Conservation (phyloP, 2,888 invertebrate genomes). For the Cylindroiulus punctatus region DNA sequence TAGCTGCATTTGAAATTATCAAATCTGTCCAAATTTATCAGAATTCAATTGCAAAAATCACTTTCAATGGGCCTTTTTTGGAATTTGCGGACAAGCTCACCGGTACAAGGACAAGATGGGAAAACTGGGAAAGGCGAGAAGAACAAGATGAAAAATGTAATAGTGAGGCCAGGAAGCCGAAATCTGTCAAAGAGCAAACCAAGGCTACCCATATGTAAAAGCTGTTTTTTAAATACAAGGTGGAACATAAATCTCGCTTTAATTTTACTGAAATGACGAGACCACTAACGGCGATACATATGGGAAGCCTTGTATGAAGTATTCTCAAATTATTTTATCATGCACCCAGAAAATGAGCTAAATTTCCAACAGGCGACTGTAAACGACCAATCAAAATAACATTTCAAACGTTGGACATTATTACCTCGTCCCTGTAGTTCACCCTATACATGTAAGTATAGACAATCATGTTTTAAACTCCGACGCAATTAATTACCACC, state of each 20-base stretch:
- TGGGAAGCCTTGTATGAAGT: not conserved
- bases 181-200: not conserved
- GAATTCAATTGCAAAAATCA: too few relatives aligned
- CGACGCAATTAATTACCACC: too few relatives aligned
- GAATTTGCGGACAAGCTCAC: conserved; percentile 2
- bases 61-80: too few relatives aligned
- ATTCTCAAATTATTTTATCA: not conserved
- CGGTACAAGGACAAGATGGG: not conserved
- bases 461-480: too few relatives aligned
- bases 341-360: not conserved
- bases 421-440: too few relatives aligned
- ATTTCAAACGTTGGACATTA: too few relatives aligned
- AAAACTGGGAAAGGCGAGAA: not conserved
- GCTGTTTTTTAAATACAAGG: not conserved
- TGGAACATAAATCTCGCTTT: not conserved
- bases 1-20: too few relatives aligned
- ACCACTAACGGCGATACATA: not conserved
- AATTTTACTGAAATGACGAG: not conserved
- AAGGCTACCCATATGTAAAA: conserved; percentile 5
- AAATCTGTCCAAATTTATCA: too few relatives aligned
- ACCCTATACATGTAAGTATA: too few relatives aligned
- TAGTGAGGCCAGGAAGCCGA: conserved; percentile 38
- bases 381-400: not conserved
- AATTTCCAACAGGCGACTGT: not conserved
- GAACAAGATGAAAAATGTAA: not conserved